A percentile compares a stretch with the other conserved stretches of the same genome.
These are phyloP conservation scores for Drosophila villosipedis DNA, from an alignment of 2,888 invertebrate species.

Conservation along the genomic window DNA sequence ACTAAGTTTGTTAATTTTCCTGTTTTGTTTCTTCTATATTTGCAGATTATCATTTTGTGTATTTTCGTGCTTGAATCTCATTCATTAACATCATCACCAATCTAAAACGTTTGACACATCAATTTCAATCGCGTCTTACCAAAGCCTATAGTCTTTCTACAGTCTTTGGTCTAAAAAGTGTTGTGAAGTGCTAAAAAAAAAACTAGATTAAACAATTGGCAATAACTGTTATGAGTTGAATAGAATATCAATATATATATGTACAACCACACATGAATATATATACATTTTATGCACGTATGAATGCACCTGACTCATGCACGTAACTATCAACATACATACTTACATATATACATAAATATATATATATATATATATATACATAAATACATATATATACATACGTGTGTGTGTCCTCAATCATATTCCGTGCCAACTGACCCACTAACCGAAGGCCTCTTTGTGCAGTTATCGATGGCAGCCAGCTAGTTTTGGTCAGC, in stretches of 20 bases:
- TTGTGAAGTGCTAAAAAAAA: conserved; percentile 39
- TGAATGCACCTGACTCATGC: not conserved
- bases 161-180: conserved; percentile 32
- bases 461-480: conserved; percentile 44
- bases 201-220: conserved; percentile 5
- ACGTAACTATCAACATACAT: not conserved
- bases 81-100: conserved; percentile 1
- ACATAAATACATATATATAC: conserved; percentile 1
- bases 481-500: conserved; percentile 86
- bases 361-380: conserved; percentile 7
- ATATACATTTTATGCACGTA: conserved; percentile 31
- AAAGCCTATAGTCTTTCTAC: not conserved
- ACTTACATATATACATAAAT: conserved; percentile 3
- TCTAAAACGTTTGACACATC: conserved; percentile 17
- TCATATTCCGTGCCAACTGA: conserved; percentile 9
- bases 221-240: conserved; percentile 74
- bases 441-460: conserved; percentile 47
- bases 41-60: not conserved
- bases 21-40: not conserved
- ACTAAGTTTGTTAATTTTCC: not conserved
- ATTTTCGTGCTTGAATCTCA: not conserved
- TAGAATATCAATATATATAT: conserved; percentile 69
- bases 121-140: conserved; percentile 28
- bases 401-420: conserved; percentile 9
- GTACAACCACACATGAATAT: conserved; percentile 8